Evolutionary conservation across 2,888 invertebrate genomes (phyloP).

Genomic region (Coelopa pilipes): DNA sequence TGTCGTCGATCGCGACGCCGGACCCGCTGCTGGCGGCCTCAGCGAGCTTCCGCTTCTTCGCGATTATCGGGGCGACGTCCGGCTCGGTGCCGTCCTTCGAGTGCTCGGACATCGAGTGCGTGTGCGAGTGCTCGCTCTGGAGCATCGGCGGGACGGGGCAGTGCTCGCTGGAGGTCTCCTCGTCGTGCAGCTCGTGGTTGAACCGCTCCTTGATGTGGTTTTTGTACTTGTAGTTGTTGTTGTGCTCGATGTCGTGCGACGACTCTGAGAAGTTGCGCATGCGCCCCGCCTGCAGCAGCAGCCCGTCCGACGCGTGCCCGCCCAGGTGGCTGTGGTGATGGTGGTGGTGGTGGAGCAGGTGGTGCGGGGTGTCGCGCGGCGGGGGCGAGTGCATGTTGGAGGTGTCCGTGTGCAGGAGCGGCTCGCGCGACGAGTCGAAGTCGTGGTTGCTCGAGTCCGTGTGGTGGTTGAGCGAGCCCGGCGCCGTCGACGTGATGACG

Average conservation of each 20-base stretch:
- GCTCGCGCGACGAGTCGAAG: constrained; percentile 64
- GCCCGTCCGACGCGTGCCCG: constrained; percentile 53
- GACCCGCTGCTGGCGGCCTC: constrained; percentile 38
- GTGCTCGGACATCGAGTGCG: constrained; percentile 62
- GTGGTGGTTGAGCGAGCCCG: constrained; percentile 60
- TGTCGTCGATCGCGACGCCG: constrained; percentile 39
- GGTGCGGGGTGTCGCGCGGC: constrained; percentile 55
- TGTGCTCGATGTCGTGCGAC: constrained; percentile 66
- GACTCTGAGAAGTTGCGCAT: constrained; percentile 66
- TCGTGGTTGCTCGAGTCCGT: constrained; percentile 66
- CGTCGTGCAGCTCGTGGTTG: constrained; percentile 69
- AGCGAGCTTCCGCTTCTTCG: constrained; percentile 62
- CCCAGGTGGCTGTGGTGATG: constrained; percentile 48
- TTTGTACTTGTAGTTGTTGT: constrained; percentile 88
- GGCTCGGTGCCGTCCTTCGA: constrained; percentile 65
- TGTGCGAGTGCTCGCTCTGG: constrained; percentile 62
- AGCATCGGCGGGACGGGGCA: constrained; percentile 56
- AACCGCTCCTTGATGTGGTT: constrained; percentile 93
- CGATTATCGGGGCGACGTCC: constrained; percentile 62
- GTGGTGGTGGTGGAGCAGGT: constrained; percentile 45
- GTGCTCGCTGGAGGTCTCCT: constrained; percentile 67
- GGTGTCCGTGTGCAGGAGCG: constrained; percentile 61
- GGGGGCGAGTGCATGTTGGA: constrained; percentile 64
- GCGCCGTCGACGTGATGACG: constrained; percentile 65
- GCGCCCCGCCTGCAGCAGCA: constrained; percentile 54